These are phyloP conservation scores for Diachasmimorpha longicaudata DNA, from an alignment of 1,140 invertebrate genomes.

Conservation along the genomic window DNA sequence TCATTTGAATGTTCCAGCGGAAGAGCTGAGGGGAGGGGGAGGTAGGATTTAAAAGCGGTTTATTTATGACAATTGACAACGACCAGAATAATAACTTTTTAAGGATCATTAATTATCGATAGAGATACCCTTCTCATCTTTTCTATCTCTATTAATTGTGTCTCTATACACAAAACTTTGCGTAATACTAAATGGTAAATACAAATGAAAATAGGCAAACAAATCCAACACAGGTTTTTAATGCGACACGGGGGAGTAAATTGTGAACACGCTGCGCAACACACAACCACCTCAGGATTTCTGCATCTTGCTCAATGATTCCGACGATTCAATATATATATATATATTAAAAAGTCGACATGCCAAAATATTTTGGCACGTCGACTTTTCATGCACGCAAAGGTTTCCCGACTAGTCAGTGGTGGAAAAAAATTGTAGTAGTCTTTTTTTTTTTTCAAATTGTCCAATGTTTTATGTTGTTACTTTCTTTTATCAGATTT, in stretches of 20 bases:
- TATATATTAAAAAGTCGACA: too few relatives aligned
- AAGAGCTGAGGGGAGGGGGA: too few relatives aligned
- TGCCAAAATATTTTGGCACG: slow-evolving; percentile 25
- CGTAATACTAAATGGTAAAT: slow-evolving; percentile 38
- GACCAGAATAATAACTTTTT: slow-evolving; percentile 7
- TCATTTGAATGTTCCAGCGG: background rate
- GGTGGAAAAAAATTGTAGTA: slow-evolving; percentile 4
- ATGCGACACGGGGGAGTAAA: slow-evolving; percentile 28
- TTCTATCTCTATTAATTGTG: slow-evolving; percentile 23
- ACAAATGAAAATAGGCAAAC: background rate
- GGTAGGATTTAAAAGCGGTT: too few relatives aligned
- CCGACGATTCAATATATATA: slow-evolving; percentile 24
- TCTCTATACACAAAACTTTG: slow-evolving; percentile 35
- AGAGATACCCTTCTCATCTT: slow-evolving; percentile 52
- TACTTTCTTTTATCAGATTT: too few relatives aligned
- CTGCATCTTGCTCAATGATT: slow-evolving; percentile 51
- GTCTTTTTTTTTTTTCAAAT: background rate
- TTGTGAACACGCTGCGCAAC: slow-evolving; percentile 36
- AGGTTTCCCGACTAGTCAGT: background rate
- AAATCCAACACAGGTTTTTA: background rate
- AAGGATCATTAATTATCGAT: slow-evolving; percentile 50
- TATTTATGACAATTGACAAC: too few relatives aligned
- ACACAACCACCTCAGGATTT: slow-evolving; percentile 39
- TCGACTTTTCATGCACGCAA: background rate
- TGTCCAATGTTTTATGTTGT: too few relatives aligned